phyloP scores from a whole-genome alignment of 2,797 vertebrate genomes.

The Podarcis siculus region DNA sequence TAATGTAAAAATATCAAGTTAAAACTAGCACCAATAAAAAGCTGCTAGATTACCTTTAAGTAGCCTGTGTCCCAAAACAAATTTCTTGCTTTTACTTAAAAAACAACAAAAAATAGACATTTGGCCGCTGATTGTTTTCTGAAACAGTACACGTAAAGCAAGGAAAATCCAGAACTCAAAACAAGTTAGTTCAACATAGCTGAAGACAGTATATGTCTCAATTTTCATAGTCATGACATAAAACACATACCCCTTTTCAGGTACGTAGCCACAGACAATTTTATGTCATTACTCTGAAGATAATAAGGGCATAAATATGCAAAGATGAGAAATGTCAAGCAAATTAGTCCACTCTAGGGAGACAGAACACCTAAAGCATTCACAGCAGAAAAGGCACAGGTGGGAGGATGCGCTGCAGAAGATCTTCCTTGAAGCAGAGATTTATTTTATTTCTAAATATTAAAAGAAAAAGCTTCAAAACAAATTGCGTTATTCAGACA shows the following conservation, averaged over 20 bases:
- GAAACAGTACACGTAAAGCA: not conserved
- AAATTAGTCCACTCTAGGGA: not conserved
- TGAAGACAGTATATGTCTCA: not conserved
- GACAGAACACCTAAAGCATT: not conserved
- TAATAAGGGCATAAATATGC: not conserved
- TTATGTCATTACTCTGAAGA: conserved; percentile 19
- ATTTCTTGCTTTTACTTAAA: not conserved
- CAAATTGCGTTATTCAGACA: not conserved
- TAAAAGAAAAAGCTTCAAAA: conserved; percentile 24
- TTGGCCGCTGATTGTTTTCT: not conserved
- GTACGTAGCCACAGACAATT: not conserved
- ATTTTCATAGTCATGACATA: not conserved
- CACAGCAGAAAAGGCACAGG: not conserved
- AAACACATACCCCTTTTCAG: not conserved
- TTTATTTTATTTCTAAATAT: not conserved
- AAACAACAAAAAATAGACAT: not conserved
- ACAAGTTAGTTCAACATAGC: not conserved
- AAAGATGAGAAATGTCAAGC: not conserved
- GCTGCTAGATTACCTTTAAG: not conserved
- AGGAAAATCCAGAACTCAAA: not conserved
- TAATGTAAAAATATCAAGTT: not conserved
- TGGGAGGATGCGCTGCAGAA: conserved; percentile 11
- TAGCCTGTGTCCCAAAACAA: not conserved
- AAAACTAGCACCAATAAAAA: not conserved
- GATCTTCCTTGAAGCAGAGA: conserved; percentile 20